Percentiles rank a stretch among this genome's conserved stretches.
Conservation (phyloP, 1,140 invertebrate genomes). For the Meloidogyne chitwoodi region DNA sequence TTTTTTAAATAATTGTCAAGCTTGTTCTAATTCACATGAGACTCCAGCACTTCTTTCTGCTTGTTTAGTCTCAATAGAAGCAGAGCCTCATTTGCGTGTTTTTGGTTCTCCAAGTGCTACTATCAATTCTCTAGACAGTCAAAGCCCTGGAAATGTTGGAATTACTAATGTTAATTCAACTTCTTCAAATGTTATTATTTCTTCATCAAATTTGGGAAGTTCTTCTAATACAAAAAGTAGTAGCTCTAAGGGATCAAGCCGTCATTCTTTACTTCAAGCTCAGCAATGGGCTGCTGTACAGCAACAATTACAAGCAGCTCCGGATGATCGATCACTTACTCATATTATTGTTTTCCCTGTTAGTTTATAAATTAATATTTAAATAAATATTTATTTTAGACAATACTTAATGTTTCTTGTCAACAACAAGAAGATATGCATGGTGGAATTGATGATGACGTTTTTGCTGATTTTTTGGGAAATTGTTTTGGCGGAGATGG, state of each 20-base stretch:
- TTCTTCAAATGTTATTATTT: neutral
- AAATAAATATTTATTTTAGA: slow-evolving; percentile 60
- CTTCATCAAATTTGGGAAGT: neutral
- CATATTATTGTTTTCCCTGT: slow-evolving; percentile 94
- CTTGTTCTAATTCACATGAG: slow-evolving; percentile 40
- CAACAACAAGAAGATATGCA: slow-evolving; percentile 15
- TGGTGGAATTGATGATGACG: slow-evolving; percentile 28
- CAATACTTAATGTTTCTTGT: slow-evolving; percentile 60
- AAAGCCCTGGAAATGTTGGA: neutral
- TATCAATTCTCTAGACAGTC: neutral
- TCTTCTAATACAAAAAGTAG: slow-evolving; percentile 5
- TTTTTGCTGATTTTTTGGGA: slow-evolving; percentile 22
- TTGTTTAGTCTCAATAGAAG: slow-evolving; percentile 91
- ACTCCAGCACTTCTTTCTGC: slow-evolving; percentile 76
- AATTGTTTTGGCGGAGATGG: neutral
- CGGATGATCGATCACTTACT: slow-evolving; percentile 87
- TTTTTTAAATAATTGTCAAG: slow-evolving; percentile 18
- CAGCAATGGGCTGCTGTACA: slow-evolving; percentile 62
- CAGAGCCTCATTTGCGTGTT: slow-evolving; percentile 82
- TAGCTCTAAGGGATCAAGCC: neutral
- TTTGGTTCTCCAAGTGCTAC: slow-evolving; percentile 76
- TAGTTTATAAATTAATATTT: neutral
- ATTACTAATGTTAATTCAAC: neutral
- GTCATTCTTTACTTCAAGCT: slow-evolving; percentile 70
- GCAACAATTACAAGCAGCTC: slow-evolving; percentile 61